Conservation (phyloP, 2,113 vertebrate genomes). For the Dromas ardeola region DNA sequence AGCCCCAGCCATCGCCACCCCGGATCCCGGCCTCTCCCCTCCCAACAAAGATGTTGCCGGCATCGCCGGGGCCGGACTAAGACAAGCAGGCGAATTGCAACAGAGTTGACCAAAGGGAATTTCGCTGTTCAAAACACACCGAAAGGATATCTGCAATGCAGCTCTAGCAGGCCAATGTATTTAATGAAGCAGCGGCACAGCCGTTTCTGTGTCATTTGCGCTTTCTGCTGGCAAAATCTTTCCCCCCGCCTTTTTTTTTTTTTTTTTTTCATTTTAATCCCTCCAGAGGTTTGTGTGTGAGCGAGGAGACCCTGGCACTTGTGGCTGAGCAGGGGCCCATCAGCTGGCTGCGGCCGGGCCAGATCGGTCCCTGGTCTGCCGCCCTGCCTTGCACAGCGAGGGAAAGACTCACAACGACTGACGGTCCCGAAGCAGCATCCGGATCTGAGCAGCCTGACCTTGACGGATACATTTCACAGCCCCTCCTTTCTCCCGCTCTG, state of each 20-base stretch:
- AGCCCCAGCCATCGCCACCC: background rate
- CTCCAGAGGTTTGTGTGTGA: background rate
- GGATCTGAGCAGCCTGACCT: background rate
- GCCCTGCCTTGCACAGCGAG: background rate
- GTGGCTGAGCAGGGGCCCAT: background rate
- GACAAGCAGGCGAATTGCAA: background rate
- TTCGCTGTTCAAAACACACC: background rate
- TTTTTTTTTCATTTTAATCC: background rate
- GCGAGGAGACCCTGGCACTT: rapidly evolving
- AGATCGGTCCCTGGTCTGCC: rapidly evolving
- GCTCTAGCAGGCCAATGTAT: background rate
- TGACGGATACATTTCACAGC: background rate
- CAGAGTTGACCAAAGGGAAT: background rate
- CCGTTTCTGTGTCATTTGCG: rapidly evolving
- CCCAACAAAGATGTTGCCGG: background rate
- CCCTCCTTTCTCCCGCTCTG: background rate
- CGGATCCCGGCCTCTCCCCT: background rate
- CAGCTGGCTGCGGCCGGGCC: background rate
- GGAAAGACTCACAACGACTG: rapidly evolving
- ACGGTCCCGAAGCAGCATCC: background rate
- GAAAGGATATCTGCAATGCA: constrained; percentile 18
- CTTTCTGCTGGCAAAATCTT: background rate
- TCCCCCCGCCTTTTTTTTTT: rapidly evolving
- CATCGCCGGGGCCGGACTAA: rapidly evolving
- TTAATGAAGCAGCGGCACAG: background rate